Evolutionary conservation across 2,113 vertebrate species (phyloP).

Genomic region (Taxidea taxus): DNA sequence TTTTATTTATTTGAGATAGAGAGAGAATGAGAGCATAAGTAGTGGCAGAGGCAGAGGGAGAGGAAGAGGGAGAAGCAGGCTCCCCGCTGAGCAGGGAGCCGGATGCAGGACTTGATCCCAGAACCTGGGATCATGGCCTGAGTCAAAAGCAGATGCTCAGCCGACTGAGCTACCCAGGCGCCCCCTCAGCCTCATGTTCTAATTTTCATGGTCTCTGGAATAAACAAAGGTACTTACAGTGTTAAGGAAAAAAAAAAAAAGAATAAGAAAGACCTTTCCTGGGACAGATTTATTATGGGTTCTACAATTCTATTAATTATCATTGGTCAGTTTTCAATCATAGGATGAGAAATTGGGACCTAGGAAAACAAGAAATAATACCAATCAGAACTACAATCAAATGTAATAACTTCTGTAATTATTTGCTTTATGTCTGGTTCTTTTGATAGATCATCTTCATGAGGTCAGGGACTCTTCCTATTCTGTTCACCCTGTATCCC

Average conservation of each 20-base stretch:
- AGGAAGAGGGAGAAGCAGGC: not conserved
- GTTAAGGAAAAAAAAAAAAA: not conserved
- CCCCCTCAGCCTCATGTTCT: not conserved
- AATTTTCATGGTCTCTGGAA: not conserved
- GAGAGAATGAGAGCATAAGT: not conserved
- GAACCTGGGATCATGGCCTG: not conserved
- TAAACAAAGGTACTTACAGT: not conserved
- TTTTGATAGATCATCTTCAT: not conserved
- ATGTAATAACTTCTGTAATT: not conserved
- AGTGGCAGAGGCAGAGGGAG: not conserved
- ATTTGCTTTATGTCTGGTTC: not conserved
- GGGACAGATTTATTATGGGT: not conserved
- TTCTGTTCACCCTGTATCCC: not conserved
- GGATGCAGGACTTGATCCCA: fast-evolving
- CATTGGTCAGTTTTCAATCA: not conserved
- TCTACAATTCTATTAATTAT: not conserved
- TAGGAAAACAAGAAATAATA: not conserved
- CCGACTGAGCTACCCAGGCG: not conserved
- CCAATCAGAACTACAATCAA: not conserved
- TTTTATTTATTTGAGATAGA: not conserved
- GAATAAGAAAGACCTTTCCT: not conserved
- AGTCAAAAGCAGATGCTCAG: not conserved
- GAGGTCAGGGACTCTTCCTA: not conserved
- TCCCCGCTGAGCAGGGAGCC: not conserved
- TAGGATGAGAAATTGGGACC: not conserved